phyloP scores from a whole-genome alignment of 2,888 invertebrate species.

The Choristoneura rosaceana region DNA sequence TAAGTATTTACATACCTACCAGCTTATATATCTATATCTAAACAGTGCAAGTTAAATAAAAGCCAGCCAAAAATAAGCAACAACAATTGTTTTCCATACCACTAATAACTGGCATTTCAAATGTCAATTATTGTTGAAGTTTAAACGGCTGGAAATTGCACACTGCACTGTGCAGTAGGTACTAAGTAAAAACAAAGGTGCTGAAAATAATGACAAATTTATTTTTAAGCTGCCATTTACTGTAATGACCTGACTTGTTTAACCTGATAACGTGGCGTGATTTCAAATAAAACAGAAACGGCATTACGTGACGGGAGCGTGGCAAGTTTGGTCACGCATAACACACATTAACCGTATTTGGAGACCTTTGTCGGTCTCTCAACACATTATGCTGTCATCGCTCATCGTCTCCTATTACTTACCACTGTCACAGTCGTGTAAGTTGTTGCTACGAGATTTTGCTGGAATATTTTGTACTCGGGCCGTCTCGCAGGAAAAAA shows the following conservation, averaged over 20 bases:
- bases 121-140: background rate
- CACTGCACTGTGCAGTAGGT: background rate
- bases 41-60: too few relatives aligned
- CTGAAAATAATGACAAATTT: slow-evolving; percentile 18
- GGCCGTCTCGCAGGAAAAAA: too few relatives aligned
- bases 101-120: too few relatives aligned
- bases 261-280: slow-evolving; percentile 35
- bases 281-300: slow-evolving; percentile 25
- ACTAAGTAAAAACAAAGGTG: background rate
- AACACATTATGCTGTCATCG: slow-evolving; percentile 36
- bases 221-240: slow-evolving; percentile 30
- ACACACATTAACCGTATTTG: slow-evolving; percentile 39
- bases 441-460: background rate
- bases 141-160: background rate
- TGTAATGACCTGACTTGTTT: slow-evolving; percentile 29
- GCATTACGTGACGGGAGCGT: slow-evolving; percentile 31
- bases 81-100: too few relatives aligned
- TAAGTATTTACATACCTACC: too few relatives aligned
- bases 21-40: too few relatives aligned
- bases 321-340: slow-evolving; percentile 39
- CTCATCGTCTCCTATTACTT: slow-evolving; percentile 24
- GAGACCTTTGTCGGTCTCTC: slow-evolving; percentile 36
- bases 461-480: background rate
- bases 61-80: too few relatives aligned
- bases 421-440: background rate